Evolutionary conservation across 2,113 vertebrate genomes (phyloP).

Genomic region (Centropus unirufus): DNA sequence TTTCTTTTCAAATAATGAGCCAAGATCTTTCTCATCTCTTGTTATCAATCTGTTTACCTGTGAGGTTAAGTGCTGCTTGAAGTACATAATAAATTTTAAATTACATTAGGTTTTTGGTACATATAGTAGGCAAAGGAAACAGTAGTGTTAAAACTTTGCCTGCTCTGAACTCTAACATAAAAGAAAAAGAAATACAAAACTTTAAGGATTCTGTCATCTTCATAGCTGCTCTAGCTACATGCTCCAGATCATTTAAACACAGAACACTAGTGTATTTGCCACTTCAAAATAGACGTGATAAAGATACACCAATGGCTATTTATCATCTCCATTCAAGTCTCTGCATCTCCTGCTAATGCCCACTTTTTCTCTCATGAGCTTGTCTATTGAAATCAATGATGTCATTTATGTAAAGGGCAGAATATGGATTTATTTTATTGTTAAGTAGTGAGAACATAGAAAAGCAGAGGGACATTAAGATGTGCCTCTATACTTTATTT

Average conservation of each 20-base stretch:
- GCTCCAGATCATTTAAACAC: neutral
- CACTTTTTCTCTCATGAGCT: neutral
- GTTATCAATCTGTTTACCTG: slow-evolving; percentile 41
- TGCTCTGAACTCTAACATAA: neutral
- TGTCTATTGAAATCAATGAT: neutral
- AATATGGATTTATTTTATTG: neutral
- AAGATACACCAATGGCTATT: neutral
- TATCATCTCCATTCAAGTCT: neutral
- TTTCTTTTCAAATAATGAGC: neutral
- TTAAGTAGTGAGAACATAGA: neutral
- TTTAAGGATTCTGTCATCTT: neutral
- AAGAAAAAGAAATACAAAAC: neutral
- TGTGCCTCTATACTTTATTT: neutral
- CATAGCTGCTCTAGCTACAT: neutral
- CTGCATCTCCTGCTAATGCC: neutral
- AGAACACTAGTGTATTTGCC: neutral
- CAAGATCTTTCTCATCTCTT: slow-evolving; percentile 10
- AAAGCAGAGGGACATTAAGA: neutral
- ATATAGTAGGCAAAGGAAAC: slow-evolving; percentile 58
- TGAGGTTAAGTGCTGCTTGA: slow-evolving; percentile 68
- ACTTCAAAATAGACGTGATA: neutral
- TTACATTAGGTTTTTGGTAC: slow-evolving; percentile 60
- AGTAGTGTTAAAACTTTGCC: neutral
- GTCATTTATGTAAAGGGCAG: neutral
- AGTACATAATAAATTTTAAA: slow-evolving; percentile 60